These are phyloP conservation scores for Varanus salvator DNA, from an alignment of 2,113 vertebrate genomes.

Conservation along the genomic window DNA sequence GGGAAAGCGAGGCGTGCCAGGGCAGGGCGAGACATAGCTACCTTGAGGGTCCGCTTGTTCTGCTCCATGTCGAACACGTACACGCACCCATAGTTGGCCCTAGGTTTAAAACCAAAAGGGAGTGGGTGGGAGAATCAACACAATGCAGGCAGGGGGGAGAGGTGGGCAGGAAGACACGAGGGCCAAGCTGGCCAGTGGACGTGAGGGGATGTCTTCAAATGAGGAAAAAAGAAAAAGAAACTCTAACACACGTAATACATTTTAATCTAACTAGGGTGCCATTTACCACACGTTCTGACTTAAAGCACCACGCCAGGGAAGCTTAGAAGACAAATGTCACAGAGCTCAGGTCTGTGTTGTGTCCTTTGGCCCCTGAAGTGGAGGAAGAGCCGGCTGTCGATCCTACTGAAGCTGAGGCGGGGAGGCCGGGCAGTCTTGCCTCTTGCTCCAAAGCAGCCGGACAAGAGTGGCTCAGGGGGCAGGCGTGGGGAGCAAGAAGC, in stretches of 20 bases:
- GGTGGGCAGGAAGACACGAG: too few species aligned
- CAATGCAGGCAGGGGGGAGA: not conserved
- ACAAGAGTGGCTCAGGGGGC: not conserved
- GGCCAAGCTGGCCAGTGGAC: not conserved
- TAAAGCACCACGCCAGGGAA: not conserved
- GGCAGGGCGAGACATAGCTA: conserved; percentile 48
- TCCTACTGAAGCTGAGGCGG: not conserved
- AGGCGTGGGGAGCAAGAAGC: too few species aligned
- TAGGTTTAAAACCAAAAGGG: conserved; percentile 49
- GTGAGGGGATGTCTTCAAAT: not conserved
- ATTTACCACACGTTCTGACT: not conserved
- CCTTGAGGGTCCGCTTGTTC: conserved; percentile 90
- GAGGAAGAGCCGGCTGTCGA: not conserved
- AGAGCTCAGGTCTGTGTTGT: not conserved
- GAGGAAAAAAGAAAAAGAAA: not conserved
- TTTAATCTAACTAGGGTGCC: too few species aligned
- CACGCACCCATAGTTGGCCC: conserved; percentile 91
- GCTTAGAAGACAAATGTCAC: not conserved
- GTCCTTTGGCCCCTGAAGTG: not conserved
- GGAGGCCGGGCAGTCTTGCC: not conserved
- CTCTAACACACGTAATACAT: not conserved
- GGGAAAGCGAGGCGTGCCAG: not conserved
- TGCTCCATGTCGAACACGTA: conserved; percentile 92
- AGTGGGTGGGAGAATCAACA: not conserved
- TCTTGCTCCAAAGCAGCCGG: not conserved